These are phyloP conservation scores for Bradypodion pumilum DNA, from an alignment of 2,797 vertebrate genomes.

Conservation along the genomic window DNA sequence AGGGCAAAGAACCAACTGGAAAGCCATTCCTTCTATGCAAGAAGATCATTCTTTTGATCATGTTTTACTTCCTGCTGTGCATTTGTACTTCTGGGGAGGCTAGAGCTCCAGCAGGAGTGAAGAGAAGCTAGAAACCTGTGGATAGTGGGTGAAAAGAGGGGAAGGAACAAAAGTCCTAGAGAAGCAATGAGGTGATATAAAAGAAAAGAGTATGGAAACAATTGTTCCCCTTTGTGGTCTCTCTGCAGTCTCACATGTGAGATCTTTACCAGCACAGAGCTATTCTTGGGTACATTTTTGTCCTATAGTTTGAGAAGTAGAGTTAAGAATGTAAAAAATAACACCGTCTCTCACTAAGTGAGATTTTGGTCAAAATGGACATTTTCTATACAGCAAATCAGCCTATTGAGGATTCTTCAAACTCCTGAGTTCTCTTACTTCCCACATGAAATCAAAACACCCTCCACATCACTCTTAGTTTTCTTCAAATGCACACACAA, in stretches of 20 bases:
- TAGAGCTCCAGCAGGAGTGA: neutral
- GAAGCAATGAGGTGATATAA: neutral
- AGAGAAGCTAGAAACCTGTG: neutral
- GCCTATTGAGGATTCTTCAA: too few relatives aligned
- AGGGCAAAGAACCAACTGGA: neutral
- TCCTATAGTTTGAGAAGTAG: neutral
- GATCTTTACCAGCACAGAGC: neutral
- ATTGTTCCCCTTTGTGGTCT: neutral
- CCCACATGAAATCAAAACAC: too few relatives aligned
- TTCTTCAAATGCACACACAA: too few relatives aligned
- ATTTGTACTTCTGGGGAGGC: neutral
- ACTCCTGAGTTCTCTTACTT: too few relatives aligned
- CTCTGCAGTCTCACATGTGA: neutral
- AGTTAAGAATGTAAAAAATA: too few relatives aligned
- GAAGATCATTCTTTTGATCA: conserved; percentile 2
- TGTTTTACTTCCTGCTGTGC: neutral
- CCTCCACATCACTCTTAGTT: too few relatives aligned
- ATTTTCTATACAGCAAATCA: too few relatives aligned
- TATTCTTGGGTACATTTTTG: neutral
- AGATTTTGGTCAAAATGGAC: too few relatives aligned
- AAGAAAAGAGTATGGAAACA: neutral
- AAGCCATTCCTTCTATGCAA: neutral
- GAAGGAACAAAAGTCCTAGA: neutral
- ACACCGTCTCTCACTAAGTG: too few relatives aligned
- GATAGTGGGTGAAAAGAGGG: neutral